phyloP scores from a whole-genome alignment of 1,140 invertebrate genomes.

The Ceratosolen fusciceps region DNA sequence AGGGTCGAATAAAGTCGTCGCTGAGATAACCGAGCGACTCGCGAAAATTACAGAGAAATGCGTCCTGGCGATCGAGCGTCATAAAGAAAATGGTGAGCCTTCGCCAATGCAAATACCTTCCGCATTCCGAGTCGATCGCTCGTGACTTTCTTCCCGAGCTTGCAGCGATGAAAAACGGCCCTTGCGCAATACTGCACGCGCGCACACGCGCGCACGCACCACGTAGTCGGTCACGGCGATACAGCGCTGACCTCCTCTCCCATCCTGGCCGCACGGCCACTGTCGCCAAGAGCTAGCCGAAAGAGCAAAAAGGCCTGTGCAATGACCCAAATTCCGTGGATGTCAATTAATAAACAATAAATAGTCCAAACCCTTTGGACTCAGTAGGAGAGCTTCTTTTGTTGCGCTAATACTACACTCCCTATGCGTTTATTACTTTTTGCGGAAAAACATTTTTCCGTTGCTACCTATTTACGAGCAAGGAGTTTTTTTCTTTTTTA shows the following conservation, averaged over 20 bases:
- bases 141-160: constrained; percentile 20
- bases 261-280: too few relatives aligned
- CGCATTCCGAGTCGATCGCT: constrained; percentile 12
- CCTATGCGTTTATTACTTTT: too few relatives aligned
- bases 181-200: background rate
- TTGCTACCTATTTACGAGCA: too few relatives aligned
- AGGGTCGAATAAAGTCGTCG: background rate
- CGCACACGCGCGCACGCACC: too few relatives aligned
- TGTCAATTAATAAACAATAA: too few relatives aligned
- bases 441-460: too few relatives aligned
- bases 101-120: constrained; percentile 12
- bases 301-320: constrained; percentile 62
- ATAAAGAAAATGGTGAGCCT: background rate
- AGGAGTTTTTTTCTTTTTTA: too few relatives aligned
- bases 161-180: background rate
- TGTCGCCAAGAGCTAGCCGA: background rate
- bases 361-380: too few relatives aligned
- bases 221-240: too few relatives aligned
- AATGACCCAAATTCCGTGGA: constrained; percentile 65
- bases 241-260: too few relatives aligned
- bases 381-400: too few relatives aligned
- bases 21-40: background rate
- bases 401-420: too few relatives aligned
- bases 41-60: background rate
- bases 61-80: background rate